Evolutionary conservation across 2,888 invertebrate genomes (phyloP).

Genomic region (Aphrophora alni): DNA sequence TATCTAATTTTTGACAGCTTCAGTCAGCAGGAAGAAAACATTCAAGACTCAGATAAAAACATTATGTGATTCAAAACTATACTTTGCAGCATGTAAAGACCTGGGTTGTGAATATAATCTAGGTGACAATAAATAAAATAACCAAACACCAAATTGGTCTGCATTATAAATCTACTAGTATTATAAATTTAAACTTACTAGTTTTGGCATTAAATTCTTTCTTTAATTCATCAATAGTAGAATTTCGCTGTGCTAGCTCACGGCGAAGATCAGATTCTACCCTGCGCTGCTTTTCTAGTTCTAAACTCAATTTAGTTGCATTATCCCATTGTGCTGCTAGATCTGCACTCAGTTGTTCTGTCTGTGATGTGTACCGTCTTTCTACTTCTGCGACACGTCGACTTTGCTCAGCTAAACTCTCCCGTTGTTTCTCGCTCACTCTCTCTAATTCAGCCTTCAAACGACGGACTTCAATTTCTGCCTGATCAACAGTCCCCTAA

Average conservation of each 20-base stretch:
- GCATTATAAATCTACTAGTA: no score
- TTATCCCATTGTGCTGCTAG: constrained; percentile 82
- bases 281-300: constrained; percentile 78
- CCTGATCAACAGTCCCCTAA: constrained; percentile 56
- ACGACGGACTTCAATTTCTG: constrained; percentile 77
- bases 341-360: constrained; percentile 81
- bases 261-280: constrained; percentile 77
- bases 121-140: no score
- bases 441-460: constrained; percentile 78
- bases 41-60: no score
- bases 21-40: no score
- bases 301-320: constrained; percentile 75
- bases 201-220: constrained; percentile 81
- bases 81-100: no score
- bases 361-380: constrained; percentile 60
- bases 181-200: constrained; percentile 63
- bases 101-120: no score
- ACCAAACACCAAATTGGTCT: no score
- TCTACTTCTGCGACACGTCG: constrained; percentile 53
- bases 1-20: no score
- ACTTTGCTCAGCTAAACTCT: constrained; percentile 74
- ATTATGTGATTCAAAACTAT: no score
- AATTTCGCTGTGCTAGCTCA: constrained; percentile 77
- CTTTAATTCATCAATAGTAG: constrained; percentile 78
- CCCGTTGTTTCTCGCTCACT: constrained; percentile 76